These are phyloP conservation scores for Strigamia maritima DNA, from an alignment of 2,888 invertebrate genomes.

Conservation along the genomic window DNA sequence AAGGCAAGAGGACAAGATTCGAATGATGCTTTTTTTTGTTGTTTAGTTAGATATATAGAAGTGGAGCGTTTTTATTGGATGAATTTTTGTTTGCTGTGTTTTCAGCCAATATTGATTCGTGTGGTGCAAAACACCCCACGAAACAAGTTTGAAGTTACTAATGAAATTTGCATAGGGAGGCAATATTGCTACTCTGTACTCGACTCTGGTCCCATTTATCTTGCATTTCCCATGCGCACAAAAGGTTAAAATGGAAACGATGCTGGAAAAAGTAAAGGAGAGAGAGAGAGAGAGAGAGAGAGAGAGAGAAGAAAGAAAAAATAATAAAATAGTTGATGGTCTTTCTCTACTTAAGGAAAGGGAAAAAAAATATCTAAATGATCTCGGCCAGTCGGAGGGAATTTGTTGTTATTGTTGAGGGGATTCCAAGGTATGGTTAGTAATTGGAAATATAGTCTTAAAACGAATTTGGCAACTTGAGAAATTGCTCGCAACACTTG, in stretches of 20 bases:
- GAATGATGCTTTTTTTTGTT: too few relatives aligned
- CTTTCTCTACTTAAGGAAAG: background rate
- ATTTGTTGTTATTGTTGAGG: background rate
- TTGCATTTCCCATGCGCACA: slow-evolving; percentile 34
- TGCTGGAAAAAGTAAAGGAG: background rate
- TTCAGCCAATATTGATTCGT: slow-evolving; percentile 1
- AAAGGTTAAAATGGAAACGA: slow-evolving; percentile 4
- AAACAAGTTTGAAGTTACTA: slow-evolving; percentile 30
- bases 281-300: too few relatives aligned
- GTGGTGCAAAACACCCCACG: background rate
- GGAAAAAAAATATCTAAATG: background rate
- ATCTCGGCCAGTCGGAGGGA: background rate
- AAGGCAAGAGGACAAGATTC: background rate
- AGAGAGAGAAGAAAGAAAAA: too few relatives aligned
- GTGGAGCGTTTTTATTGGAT: background rate
- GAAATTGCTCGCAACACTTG: background rate
- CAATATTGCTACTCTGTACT: slow-evolving; percentile 34
- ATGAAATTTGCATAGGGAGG: slow-evolving; percentile 34
- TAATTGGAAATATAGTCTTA: background rate
- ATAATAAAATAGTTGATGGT: background rate
- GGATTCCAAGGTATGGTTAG: background rate
- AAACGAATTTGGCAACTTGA: background rate
- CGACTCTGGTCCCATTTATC: slow-evolving; percentile 34
- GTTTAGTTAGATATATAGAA: too few relatives aligned
- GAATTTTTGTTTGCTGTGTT: background rate